Evolutionary conservation across 2,888 invertebrate genomes (phyloP).

Genomic region (Tinea semifulvella): DNA sequence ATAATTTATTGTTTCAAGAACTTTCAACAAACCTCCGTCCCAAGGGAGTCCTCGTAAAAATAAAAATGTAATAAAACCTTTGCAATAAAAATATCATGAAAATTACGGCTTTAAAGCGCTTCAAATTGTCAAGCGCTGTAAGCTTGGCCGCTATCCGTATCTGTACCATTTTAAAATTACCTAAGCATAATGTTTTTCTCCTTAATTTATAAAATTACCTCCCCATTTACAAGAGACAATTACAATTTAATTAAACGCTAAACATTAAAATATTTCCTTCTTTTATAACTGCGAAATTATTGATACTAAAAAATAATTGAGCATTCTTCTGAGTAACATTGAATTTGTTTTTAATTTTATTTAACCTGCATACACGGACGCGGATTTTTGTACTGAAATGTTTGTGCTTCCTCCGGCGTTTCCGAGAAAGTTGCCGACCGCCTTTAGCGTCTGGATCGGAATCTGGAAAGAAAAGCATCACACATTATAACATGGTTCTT

Average conservation of each 20-base stretch:
- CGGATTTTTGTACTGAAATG: constrained; percentile 50
- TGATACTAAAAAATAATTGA: not conserved
- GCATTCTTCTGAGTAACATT: not conserved
- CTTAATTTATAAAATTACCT: not conserved
- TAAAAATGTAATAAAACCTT: constrained; percentile 40
- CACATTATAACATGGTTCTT: not conserved
- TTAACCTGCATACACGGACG: constrained; percentile 40
- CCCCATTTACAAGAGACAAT: not conserved
- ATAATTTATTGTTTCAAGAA: constrained; percentile 29
- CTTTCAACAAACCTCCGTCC: constrained; percentile 17
- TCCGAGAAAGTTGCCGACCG: constrained; percentile 68
- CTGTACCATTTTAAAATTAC: not conserved
- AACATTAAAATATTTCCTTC: not conserved
- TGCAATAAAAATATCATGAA: constrained; percentile 45
- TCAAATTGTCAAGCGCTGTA: not conserved
- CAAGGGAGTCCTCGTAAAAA: constrained; percentile 30
- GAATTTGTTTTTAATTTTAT: not conserved
- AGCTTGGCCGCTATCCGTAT: not conserved
- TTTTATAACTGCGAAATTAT: not conserved
- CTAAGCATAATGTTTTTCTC: not conserved
- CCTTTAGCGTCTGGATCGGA: constrained; percentile 70
- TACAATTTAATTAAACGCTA: not conserved
- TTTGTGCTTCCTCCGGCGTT: constrained; percentile 54
- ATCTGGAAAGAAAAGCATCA: constrained; percentile 54
- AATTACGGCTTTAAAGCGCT: constrained; percentile 27